These are phyloP conservation scores for Oncopodura yosiiana DNA, from an alignment of 1,140 invertebrate species.

Conservation along the genomic window DNA sequence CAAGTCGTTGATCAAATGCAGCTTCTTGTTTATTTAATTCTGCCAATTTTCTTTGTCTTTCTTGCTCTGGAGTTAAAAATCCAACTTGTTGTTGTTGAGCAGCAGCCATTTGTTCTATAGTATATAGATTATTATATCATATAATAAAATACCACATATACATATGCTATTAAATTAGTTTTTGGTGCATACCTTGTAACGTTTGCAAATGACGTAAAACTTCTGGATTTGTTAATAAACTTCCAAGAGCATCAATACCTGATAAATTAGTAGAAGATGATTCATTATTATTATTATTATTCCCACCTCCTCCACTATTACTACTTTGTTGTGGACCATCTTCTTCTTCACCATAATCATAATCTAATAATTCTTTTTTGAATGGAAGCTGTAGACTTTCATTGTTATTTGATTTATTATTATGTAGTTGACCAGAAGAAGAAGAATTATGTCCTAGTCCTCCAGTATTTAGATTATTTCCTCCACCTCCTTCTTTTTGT, in stretches of 20 bases:
- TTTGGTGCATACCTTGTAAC: no score
- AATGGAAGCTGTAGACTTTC: constrained; percentile 47
- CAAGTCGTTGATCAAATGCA: constrained; percentile 67
- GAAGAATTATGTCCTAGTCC: neutral
- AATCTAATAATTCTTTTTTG: constrained; percentile 68
- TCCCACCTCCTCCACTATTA: neutral
- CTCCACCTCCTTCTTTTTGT: neutral
- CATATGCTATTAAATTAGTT: constrained; percentile 37
- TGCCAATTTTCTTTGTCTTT: constrained; percentile 56
- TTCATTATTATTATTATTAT: neutral
- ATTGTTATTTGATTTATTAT: neutral
- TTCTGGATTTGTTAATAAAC: constrained; percentile 59
- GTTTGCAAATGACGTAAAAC: constrained; percentile 60
- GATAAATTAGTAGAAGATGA: constrained; percentile 32
- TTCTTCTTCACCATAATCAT: constrained; percentile 75
- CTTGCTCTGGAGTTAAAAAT: constrained; percentile 54
- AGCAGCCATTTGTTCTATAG: constrained; percentile 28
- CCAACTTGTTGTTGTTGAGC: constrained; percentile 39
- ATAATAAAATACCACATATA: neutral
- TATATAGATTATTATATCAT: neutral
- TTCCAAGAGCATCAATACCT: constrained; percentile 38
- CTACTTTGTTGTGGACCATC: constrained; percentile 42
- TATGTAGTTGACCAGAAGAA: neutral
- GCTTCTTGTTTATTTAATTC: constrained; percentile 65
- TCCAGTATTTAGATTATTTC: neutral